These are phyloP conservation scores for Otis tarda DNA, from an alignment of 2,113 vertebrate genomes.

Conservation along the genomic window DNA sequence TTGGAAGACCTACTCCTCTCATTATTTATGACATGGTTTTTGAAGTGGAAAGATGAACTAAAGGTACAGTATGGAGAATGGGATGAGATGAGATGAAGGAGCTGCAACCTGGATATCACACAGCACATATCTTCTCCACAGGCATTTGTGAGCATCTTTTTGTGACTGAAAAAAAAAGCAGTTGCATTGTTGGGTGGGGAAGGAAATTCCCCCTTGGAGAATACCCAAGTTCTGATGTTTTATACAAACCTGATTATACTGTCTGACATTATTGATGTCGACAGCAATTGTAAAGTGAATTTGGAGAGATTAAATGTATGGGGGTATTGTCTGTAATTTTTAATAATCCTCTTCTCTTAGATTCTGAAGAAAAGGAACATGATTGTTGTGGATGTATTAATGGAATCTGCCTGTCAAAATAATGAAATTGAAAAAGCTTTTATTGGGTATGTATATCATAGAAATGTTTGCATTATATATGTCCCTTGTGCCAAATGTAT, in stretches of 20 bases:
- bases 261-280: conserved; percentile 44
- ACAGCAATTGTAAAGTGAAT: conserved; percentile 44
- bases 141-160: background rate
- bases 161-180: background rate
- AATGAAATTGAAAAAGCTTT: conserved; percentile 37
- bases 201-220: background rate
- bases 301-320: conserved; percentile 48
- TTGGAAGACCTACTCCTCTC: background rate
- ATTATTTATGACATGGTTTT: background rate
- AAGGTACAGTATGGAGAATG: background rate
- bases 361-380: background rate
- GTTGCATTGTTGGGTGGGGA: background rate
- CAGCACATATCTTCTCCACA: background rate
- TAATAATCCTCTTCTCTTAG: conserved; percentile 32
- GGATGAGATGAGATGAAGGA: background rate
- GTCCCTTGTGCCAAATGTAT: conserved; percentile 57
- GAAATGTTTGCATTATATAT: conserved; percentile 45
- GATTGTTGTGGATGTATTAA: conserved; percentile 38
- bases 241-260: conserved; percentile 33
- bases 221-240: background rate
- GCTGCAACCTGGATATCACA: background rate
- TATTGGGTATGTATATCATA: conserved; percentile 47
- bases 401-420: conserved; percentile 61
- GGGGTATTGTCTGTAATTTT: conserved; percentile 29
- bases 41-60: background rate